Evolutionary conservation across 2,797 vertebrate genomes (phyloP).

Genomic region (Poeciliopsis paucimaculata): DNA sequence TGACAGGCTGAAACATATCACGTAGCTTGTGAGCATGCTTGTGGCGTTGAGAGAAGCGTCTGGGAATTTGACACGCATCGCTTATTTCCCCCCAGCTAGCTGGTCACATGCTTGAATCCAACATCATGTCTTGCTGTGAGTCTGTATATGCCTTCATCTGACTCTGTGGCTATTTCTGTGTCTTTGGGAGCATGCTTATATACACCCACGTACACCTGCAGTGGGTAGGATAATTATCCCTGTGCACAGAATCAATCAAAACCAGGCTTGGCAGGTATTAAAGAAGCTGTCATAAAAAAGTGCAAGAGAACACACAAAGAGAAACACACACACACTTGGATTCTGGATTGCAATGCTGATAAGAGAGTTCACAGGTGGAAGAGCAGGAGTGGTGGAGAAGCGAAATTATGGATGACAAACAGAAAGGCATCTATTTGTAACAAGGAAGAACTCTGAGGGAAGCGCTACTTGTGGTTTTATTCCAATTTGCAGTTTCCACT

Average conservation of each 20-base stretch:
- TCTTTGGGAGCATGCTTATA: neutral
- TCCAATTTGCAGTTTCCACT: conserved; percentile 55
- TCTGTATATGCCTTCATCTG: conserved; percentile 16
- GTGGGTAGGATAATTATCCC: conserved; percentile 36
- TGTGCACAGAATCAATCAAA: conserved; percentile 39
- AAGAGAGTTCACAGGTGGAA: conserved; percentile 52
- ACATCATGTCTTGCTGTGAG: conserved; percentile 30
- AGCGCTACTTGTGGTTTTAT: conserved; percentile 59
- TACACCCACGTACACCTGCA: conserved; percentile 43
- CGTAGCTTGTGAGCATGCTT: conserved; percentile 32
- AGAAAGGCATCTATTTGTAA: conserved; percentile 49
- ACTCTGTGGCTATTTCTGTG: conserved; percentile 10
- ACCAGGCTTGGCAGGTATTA: conserved; percentile 59
- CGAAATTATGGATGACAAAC: conserved; percentile 60
- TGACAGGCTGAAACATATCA: conserved; percentile 57
- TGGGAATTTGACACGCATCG: conserved; percentile 44
- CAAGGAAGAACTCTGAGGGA: conserved; percentile 47
- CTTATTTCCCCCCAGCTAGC: conserved; percentile 42
- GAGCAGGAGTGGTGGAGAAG: conserved; percentile 30
- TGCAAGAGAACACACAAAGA: neutral
- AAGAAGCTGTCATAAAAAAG: conserved; percentile 56
- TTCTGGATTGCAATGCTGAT: conserved; percentile 44
- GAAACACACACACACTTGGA: conserved; percentile 39
- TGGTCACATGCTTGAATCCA: conserved; percentile 36
- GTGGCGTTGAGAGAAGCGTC: conserved; percentile 42